These are phyloP conservation scores for Prionchulus punctatus DNA, from an alignment of 2,888 invertebrate species.

Conservation along the genomic window DNA sequence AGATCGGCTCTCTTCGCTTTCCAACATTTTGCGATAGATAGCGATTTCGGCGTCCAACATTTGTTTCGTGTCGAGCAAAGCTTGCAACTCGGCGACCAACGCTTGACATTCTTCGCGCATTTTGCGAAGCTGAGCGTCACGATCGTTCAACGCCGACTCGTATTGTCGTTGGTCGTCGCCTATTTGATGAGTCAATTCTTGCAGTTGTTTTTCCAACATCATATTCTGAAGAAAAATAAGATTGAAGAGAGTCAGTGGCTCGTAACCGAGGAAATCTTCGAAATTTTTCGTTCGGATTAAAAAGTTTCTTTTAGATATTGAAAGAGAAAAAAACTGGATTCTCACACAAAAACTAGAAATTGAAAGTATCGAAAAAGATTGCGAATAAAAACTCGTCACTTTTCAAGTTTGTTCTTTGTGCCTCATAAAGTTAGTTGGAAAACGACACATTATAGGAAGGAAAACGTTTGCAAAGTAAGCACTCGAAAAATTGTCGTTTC, in stretches of 20 bases:
- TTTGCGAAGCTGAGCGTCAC: constrained; percentile 20
- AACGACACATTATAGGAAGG: no score
- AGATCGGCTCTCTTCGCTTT: constrained; percentile 36
- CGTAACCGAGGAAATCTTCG: no score
- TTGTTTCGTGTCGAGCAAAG: constrained; percentile 37
- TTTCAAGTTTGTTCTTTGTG: no score
- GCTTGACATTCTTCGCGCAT: constrained; percentile 24
- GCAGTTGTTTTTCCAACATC: constrained; percentile 31
- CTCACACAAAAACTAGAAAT: background rate
- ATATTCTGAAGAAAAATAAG: constrained; percentile 34
- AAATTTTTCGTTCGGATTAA: no score
- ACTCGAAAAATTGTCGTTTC: no score
- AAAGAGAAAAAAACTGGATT: background rate
- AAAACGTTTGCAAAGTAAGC: no score
- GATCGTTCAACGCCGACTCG: constrained; percentile 35
- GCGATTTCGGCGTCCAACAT: constrained; percentile 40
- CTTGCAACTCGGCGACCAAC: constrained; percentile 25
- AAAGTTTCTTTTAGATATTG: no score
- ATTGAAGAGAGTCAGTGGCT: no score
- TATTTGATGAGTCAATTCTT: constrained; percentile 21
- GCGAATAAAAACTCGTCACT: no score
- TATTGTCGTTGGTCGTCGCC: constrained; percentile 35
- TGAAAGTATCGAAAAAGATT: no score
- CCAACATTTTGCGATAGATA: constrained; percentile 40
- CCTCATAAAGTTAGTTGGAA: no score